Evolutionary conservation across 2,797 vertebrate species (phyloP).

Genomic region (Limosa lapponica): DNA sequence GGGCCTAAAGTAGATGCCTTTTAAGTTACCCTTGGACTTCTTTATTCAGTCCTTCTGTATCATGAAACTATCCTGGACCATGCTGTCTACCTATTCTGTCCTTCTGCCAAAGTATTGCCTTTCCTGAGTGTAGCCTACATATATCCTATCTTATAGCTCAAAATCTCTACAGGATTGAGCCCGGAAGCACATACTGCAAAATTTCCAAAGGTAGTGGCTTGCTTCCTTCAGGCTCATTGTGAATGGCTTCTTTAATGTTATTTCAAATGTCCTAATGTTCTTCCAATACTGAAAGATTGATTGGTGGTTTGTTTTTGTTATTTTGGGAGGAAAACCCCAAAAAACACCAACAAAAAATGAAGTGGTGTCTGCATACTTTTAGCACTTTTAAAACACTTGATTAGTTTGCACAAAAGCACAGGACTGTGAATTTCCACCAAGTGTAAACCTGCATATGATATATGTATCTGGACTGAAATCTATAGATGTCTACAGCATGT

Average conservation of each 20-base stretch:
- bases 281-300: not conserved
- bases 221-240: not conserved
- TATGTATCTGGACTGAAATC: not conserved
- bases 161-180: not conserved
- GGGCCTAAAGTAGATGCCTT: not conserved
- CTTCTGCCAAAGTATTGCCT: not conserved
- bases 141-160: not conserved
- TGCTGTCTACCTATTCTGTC: not conserved
- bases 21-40: not conserved
- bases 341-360: not conserved
- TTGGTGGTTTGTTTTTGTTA: rapidly evolving
- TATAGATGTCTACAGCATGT: not conserved
- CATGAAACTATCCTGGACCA: not conserved
- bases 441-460: not conserved
- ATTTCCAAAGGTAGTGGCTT: not conserved
- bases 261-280: not conserved
- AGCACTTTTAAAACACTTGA: not conserved
- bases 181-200: not conserved
- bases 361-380: not conserved
- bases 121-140: not conserved
- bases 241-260: not conserved
- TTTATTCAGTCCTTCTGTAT: not conserved
- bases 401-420: not conserved
- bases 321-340: not conserved
- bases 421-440: not conserved